These are phyloP conservation scores for Lineus longissimus DNA, from an alignment of 1,140 invertebrate species.

Conservation along the genomic window DNA sequence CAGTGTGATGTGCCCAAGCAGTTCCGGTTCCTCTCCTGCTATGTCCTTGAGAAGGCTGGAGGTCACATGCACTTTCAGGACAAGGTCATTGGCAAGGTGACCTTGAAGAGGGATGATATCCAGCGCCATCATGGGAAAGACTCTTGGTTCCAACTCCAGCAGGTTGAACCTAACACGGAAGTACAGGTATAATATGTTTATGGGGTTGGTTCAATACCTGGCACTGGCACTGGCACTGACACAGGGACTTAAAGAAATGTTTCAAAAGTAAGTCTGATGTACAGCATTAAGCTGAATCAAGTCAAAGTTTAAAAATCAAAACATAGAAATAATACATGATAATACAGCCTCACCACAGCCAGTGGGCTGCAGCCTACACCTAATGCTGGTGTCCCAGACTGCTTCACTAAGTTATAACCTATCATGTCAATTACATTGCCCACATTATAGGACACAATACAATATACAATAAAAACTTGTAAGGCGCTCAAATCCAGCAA, in stretches of 20 bases:
- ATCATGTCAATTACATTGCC: too few relatives aligned
- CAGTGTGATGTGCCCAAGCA: constrained; percentile 84
- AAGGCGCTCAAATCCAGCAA: too few relatives aligned
- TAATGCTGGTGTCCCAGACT: background rate
- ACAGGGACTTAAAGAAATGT: too few relatives aligned
- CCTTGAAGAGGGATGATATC: constrained; percentile 79
- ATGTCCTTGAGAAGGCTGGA: constrained; percentile 64
- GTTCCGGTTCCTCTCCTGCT: constrained; percentile 82
- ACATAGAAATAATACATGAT: background rate
- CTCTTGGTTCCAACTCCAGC: constrained; percentile 82
- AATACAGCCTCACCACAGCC: background rate
- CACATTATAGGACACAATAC: too few relatives aligned
- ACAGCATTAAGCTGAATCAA: constrained; percentile 9
- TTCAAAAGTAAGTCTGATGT: background rate
- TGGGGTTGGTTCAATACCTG: too few relatives aligned
- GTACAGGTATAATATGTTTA: constrained; percentile 64
- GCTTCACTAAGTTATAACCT: too few relatives aligned
- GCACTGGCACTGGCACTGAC: too few relatives aligned
- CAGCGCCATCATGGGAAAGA: constrained; percentile 83
- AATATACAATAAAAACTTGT: too few relatives aligned
- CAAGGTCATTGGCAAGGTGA: constrained; percentile 72
- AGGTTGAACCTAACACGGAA: constrained; percentile 81
- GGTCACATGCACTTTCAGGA: background rate
- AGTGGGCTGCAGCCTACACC: too few relatives aligned
- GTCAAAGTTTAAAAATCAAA: too few relatives aligned